Conservation (phyloP, 2,113 vertebrate species). For the Odontophorus gujanensis region DNA sequence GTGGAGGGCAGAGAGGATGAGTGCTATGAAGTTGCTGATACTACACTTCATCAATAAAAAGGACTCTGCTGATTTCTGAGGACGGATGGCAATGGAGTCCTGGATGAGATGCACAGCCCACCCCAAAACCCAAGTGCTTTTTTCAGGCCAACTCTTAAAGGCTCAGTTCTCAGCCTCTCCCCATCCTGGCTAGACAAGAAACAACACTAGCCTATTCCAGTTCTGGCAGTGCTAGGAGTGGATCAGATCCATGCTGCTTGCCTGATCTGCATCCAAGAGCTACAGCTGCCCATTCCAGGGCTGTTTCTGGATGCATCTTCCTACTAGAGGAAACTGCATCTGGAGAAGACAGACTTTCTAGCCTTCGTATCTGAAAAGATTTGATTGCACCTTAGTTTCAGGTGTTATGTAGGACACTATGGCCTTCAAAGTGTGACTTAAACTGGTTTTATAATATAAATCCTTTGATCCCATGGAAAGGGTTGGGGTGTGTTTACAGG, state of each 20-base stretch:
- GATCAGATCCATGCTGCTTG: background rate
- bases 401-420: accelerated
- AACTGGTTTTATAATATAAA: accelerated
- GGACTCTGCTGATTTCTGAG: background rate
- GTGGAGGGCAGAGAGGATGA: background rate
- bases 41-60: background rate
- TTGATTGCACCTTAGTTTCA: accelerated
- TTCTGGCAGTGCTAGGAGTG: background rate
- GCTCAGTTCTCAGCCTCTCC: background rate
- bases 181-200: background rate
- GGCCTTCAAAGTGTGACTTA: background rate
- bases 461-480: background rate
- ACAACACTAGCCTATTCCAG: background rate
- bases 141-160: background rate
- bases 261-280: background rate
- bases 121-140: background rate
- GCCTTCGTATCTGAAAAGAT: accelerated
- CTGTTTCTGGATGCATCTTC: background rate
- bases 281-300: accelerated
- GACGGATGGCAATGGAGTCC: background rate
- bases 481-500: background rate
- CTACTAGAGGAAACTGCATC: background rate
- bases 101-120: background rate
- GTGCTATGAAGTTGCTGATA: accelerated
- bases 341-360: background rate